phyloP scores from a whole-genome alignment of 2,888 invertebrate species.

The Rotaria macrura region DNA sequence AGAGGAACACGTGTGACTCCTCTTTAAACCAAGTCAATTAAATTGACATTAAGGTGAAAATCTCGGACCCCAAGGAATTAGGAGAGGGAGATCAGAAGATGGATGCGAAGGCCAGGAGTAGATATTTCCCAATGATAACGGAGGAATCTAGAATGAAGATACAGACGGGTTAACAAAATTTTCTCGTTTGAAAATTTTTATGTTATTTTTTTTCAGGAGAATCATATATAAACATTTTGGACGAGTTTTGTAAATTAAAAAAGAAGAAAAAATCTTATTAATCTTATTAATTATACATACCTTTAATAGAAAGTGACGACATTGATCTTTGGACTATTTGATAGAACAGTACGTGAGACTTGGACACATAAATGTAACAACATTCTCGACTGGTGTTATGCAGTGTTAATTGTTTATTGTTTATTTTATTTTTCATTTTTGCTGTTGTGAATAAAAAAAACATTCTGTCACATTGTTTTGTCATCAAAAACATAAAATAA shows the following conservation, averaged over 20 bases:
- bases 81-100: background rate
- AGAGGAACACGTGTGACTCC: background rate
- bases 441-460: background rate
- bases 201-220: background rate
- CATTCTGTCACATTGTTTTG: too few species aligned
- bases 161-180: background rate
- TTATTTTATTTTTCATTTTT: background rate
- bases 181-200: background rate
- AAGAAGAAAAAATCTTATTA: background rate
- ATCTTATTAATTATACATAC: background rate
- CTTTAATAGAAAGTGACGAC: background rate
- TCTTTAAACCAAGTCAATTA: background rate
- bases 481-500: too few species aligned
- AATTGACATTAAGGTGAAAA: background rate
- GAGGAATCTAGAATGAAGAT: slow-evolving; percentile 15
- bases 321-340: background rate
- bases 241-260: background rate
- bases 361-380: background rate
- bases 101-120: background rate
- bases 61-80: slow-evolving; percentile 11
- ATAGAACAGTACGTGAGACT: background rate
- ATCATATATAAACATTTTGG: background rate
- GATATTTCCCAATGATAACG: background rate
- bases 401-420: background rate
- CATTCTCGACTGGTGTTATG: background rate